A percentile compares a stretch with the other conserved stretches of the same genome.
Evolutionary conservation across 2,113 vertebrate genomes (phyloP).

Genomic region (Gymnorhina tibicen): DNA sequence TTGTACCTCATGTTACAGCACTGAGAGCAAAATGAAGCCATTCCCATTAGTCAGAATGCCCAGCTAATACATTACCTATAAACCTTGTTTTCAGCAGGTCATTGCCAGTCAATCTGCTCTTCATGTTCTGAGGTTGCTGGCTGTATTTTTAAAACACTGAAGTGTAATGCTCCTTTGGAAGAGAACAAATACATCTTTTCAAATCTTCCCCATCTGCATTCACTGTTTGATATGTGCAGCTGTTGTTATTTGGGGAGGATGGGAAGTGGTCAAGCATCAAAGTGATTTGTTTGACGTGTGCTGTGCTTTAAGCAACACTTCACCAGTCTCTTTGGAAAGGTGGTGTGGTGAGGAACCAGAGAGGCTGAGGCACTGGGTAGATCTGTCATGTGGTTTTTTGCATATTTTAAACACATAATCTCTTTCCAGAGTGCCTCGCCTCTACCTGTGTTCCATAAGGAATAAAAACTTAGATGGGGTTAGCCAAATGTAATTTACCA

Average conservation of each 20-base stretch:
- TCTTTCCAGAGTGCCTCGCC: background rate
- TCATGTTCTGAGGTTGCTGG: background rate
- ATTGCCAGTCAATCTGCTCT: background rate
- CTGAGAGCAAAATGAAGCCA: background rate
- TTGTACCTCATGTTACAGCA: background rate
- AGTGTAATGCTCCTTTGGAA: background rate
- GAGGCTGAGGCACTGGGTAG: background rate
- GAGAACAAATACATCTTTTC: background rate
- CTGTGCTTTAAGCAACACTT: background rate
- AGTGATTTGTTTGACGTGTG: fast-evolving
- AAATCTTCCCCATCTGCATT: background rate
- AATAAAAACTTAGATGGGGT: background rate
- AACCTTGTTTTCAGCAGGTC: background rate
- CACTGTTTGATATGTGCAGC: background rate
- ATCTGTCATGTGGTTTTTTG: background rate
- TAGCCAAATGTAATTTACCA: background rate
- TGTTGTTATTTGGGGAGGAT: background rate
- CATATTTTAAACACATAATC: background rate
- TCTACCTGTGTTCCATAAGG: background rate
- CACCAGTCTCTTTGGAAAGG: background rate
- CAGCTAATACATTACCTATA: background rate
- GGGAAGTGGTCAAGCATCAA: background rate
- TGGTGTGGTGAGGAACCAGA: background rate
- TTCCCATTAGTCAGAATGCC: background rate
- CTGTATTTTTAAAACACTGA: background rate